A percentile compares a stretch with the other conserved stretches of the same genome.
Conservation (phyloP, 2,888 invertebrate genomes). For the Drosophila robusta region DNA sequence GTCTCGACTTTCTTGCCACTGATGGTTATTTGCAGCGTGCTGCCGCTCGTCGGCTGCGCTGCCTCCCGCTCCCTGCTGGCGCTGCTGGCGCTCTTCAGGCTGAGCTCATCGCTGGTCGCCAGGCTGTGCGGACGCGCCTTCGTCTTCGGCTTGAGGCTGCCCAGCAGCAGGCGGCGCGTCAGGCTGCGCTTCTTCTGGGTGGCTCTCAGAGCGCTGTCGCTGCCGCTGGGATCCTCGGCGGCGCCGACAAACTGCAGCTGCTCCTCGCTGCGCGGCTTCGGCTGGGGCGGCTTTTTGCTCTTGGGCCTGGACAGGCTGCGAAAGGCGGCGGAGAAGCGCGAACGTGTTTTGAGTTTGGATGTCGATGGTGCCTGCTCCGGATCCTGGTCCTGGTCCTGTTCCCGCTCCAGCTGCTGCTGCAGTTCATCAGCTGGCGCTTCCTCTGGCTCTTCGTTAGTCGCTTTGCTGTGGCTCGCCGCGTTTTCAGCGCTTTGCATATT, state of each 20-base stretch:
- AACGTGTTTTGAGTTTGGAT: conserved; percentile 79
- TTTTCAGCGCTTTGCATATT: conserved; percentile 83
- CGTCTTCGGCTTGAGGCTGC: conserved; percentile 74
- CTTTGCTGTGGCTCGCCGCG: conserved; percentile 48
- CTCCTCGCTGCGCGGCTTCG: conserved; percentile 29
- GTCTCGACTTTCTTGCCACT: conserved; percentile 83
- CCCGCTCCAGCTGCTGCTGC: conserved; percentile 23
- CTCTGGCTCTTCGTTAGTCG: conserved; percentile 34
- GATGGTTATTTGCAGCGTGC: conserved; percentile 84
- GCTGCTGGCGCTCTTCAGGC: conserved; percentile 40
- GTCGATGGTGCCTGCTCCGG: conserved; percentile 15
- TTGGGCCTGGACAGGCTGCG: conserved; percentile 79
- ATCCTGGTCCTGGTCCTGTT: conserved; percentile 29
- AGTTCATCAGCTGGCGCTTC: neutral
- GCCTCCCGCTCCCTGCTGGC: neutral
- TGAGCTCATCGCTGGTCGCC: conserved; percentile 69
- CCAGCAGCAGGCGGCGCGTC: conserved; percentile 77
- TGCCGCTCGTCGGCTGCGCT: conserved; percentile 50
- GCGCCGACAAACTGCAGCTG: conserved; percentile 20
- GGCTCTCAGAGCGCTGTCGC: too few species aligned
- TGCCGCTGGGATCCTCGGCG: conserved; percentile 47
- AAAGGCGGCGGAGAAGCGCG: conserved; percentile 82
- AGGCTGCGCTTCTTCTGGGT: conserved; percentile 80
- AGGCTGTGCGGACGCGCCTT: conserved; percentile 56
- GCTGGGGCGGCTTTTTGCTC: conserved; percentile 44